These are phyloP conservation scores for Phrynosoma blainvillii DNA, from an alignment of 2,113 vertebrate genomes.

Conservation along the genomic window DNA sequence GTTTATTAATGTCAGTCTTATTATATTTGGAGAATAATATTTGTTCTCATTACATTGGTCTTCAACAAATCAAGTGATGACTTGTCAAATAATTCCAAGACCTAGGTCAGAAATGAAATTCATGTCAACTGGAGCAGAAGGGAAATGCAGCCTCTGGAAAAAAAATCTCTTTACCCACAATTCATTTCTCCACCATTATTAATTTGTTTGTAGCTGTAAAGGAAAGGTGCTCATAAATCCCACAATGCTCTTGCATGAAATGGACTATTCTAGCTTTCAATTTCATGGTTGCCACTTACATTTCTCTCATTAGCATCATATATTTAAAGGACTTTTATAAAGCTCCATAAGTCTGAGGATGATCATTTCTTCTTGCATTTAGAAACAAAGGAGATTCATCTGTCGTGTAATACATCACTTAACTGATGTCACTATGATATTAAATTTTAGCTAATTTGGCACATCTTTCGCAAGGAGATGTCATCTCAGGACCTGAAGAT, in stretches of 20 bases:
- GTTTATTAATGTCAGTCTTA: neutral
- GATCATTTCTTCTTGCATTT: conserved; percentile 58
- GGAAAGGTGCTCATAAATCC: conserved; percentile 21
- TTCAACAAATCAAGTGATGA: neutral
- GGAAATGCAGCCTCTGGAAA: conserved; percentile 30
- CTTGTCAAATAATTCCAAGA: neutral
- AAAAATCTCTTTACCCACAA: conserved; percentile 8
- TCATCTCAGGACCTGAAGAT: conserved; percentile 30
- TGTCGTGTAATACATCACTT: conserved; percentile 47
- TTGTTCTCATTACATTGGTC: neutral
- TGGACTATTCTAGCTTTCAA: conserved; percentile 44
- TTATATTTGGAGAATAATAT: conserved; percentile 33
- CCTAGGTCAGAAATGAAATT: conserved; percentile 15
- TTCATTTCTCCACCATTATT: conserved; percentile 30
- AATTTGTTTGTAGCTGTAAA: conserved; percentile 45
- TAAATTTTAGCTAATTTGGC: conserved; percentile 62
- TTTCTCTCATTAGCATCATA: conserved; percentile 31
- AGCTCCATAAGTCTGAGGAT: conserved; percentile 41
- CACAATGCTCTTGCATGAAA: conserved; percentile 36
- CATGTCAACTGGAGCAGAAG: conserved; percentile 24
- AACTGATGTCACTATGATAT: conserved; percentile 48
- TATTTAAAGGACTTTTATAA: conserved; percentile 51
- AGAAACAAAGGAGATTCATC: conserved; percentile 58
- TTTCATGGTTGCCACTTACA: conserved; percentile 46
- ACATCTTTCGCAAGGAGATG: conserved; percentile 9